Conservation (phyloP, 2,888 invertebrate genomes). For the Uloborus plumipes region DNA sequence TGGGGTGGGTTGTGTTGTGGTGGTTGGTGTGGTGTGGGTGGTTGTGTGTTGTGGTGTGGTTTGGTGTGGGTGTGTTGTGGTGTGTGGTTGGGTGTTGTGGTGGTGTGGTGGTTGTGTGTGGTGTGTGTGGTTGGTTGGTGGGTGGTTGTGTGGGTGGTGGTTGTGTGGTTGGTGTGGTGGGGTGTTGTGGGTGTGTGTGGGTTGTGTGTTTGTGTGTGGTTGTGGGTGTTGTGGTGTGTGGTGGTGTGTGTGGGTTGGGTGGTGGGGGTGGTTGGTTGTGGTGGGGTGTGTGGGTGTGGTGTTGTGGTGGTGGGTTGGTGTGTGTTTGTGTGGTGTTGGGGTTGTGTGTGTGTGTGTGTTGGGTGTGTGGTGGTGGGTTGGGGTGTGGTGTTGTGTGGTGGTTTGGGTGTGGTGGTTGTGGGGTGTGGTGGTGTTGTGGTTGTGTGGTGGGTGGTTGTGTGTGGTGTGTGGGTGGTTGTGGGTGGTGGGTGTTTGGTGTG, state of each 20-base stretch:
- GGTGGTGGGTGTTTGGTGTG: background rate
- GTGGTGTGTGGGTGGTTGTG: background rate
- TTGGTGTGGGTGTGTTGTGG: too few species aligned
- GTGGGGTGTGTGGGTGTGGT: too few species aligned
- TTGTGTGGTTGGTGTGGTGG: background rate
- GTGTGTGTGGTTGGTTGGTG: too few species aligned
- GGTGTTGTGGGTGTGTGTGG: too few species aligned
- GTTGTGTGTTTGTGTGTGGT: too few species aligned
- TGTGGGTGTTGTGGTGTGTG: too few species aligned
- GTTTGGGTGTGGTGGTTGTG: too few species aligned
- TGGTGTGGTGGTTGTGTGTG: slow-evolving; percentile 1
- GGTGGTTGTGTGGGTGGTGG: too few species aligned
- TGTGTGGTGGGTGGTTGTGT: background rate
- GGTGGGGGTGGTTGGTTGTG: background rate
- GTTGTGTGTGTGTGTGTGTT: background rate
- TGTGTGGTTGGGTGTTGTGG: background rate
- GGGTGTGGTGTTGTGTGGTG: background rate
- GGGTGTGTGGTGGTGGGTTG: slow-evolving; percentile 4
- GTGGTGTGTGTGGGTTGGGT: too few species aligned
- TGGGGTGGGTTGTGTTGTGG: background rate
- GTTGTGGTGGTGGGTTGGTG: too few species aligned
- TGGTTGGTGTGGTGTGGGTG: background rate
- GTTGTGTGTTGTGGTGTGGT: background rate
- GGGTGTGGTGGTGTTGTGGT: background rate
- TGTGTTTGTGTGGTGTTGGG: background rate